phyloP scores from a whole-genome alignment of 2,888 invertebrate genomes.

The Allygus modestus region DNA sequence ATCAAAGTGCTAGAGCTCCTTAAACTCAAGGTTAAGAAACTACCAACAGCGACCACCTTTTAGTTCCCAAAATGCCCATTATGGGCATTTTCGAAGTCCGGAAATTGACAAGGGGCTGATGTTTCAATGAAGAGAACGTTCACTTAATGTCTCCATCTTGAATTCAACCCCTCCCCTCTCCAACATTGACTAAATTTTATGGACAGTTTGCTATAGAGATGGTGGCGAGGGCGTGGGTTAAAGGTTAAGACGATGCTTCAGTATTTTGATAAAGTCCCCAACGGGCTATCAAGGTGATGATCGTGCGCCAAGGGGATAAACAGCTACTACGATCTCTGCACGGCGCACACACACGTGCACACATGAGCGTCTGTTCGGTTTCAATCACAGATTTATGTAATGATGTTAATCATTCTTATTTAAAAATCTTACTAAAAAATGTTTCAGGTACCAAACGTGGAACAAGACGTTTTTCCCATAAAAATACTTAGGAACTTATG shows the following conservation, averaged over 20 bases:
- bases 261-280: conserved; percentile 65
- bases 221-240: conserved; percentile 41
- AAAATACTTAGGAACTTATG: too few relatives aligned
- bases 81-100: conserved; percentile 35
- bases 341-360: not conserved
- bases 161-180: conserved; percentile 49
- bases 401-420: too few relatives aligned
- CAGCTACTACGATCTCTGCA: not conserved
- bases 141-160: conserved; percentile 57
- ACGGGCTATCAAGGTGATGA: conserved; percentile 49
- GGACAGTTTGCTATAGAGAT: conserved; percentile 58
- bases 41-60: not conserved
- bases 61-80: not conserved
- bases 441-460: too few relatives aligned
- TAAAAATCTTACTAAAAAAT: too few relatives aligned
- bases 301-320: conserved; percentile 26
- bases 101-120: conserved; percentile 46
- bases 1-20: too few relatives aligned
- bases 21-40: too few relatives aligned
- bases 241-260: conserved; percentile 65
- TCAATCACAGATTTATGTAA: too few relatives aligned
- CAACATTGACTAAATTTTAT: conserved; percentile 63
- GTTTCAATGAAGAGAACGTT: conserved; percentile 58
- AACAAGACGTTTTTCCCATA: too few relatives aligned
- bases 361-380: not conserved